Evolutionary conservation across 2,888 invertebrate genomes (phyloP), one percentile per base, ranked within the genome.

Genomic region (Thumatha senex): DNA sequence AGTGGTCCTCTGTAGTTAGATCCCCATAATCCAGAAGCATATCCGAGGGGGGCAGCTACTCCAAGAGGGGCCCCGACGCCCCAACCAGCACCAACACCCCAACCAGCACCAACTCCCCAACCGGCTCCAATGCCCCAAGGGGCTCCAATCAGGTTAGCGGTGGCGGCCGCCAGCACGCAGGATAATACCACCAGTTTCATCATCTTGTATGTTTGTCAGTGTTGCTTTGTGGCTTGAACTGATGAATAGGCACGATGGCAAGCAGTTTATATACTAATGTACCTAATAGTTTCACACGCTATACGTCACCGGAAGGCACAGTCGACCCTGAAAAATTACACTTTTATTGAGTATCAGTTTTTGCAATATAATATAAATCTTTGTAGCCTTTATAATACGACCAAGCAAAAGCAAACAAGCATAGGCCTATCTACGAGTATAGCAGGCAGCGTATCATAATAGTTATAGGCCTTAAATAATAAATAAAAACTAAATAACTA

Each of bases 111-210:
- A n/a, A 11, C 57, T 58, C 48, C 7, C 39, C 39, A 18, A 39
- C 15, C 13, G 35, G 13, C 35, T 1, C 14, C 14, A 5, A 14
- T 7, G 7, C 67, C 59, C 47, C 64, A 43, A 40, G 47, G 61
- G n/a, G n/a, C n/a, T 36, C 62, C 56, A 54, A 74, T 18, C 33
- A 64, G 61, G 36, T 70, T 55, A 18, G 94, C 93, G 54, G 89
- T 86, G 63, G 89, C 93, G 63, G 92, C 84, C 63, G 93, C 93
- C 81, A 94, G 66, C 70, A 94, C 76, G 85, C 93, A 93, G 76
- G 92, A 93, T 88, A 94, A 92, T 82, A 93, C 93, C 90, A 93
- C 92, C 92, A 91, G 80, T 76, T 90, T 89, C 81, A 90, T 77
- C 91, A 92, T 92, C 65, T 71, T 87, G 81, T 68, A 58, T 87